phyloP scores from a whole-genome alignment of 2,888 invertebrate species.

The Falcaria lacertinaria region DNA sequence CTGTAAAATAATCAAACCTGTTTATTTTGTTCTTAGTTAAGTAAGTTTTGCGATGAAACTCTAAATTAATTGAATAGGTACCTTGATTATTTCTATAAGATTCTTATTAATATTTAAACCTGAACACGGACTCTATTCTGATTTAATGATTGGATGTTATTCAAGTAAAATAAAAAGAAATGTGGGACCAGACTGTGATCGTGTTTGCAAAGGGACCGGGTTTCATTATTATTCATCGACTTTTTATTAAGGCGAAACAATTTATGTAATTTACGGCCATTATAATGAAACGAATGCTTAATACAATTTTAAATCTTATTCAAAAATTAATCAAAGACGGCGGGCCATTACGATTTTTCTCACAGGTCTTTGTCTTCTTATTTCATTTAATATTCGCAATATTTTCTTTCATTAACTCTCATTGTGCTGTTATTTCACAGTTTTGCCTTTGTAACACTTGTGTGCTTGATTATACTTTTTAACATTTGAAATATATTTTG shows the following conservation, averaged over 20 bases:
- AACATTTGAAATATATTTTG: too few relatives aligned
- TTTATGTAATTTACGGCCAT: not conserved
- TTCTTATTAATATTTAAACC: too few relatives aligned
- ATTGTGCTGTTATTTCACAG: too few relatives aligned
- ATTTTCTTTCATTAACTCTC: not conserved
- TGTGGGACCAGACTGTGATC: not conserved
- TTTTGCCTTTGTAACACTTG: not conserved
- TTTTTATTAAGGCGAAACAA: not conserved
- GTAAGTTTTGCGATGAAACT: too few relatives aligned
- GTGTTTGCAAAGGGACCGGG: not conserved
- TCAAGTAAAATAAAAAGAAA: too few relatives aligned
- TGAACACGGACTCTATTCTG: too few relatives aligned
- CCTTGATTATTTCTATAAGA: too few relatives aligned
- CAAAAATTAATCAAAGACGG: not conserved
- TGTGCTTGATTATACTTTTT: not conserved
- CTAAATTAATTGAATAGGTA: too few relatives aligned
- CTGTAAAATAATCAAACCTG: too few relatives aligned
- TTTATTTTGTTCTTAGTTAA: too few relatives aligned
- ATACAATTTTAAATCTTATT: not conserved
- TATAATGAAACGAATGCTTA: not conserved
- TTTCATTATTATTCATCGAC: not conserved
- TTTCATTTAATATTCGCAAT: not conserved
- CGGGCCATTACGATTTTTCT: not conserved
- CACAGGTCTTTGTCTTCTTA: not conserved
- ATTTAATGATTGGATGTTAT: too few relatives aligned